Evolutionary conservation across 35 echinoderm and acorn worm species (phyloP).

Genomic region (Heliocidaris erythrogramma): DNA sequence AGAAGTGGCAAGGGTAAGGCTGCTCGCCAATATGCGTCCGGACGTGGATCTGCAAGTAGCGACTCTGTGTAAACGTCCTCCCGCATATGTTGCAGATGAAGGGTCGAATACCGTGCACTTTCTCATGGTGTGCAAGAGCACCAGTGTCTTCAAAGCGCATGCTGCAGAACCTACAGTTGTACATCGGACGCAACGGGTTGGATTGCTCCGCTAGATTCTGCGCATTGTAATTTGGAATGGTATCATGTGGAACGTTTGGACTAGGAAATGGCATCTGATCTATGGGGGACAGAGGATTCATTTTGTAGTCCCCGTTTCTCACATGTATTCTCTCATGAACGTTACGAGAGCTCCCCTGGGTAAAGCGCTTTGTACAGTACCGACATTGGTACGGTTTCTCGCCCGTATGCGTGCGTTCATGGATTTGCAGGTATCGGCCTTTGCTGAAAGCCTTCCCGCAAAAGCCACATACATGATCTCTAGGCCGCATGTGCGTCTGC

Average conservation of each 20-base stretch:
- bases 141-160: slow-evolving; percentile 54
- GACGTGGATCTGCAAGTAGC: slow-evolving; percentile 65
- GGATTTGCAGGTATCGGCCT: slow-evolving; percentile 39
- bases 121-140: slow-evolving; percentile 58
- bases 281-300: slow-evolving; percentile 9
- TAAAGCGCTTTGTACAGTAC: slow-evolving; percentile 48
- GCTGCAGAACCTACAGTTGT: slow-evolving; percentile 62
- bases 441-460: slow-evolving; percentile 50
- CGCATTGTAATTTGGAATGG: slow-evolving; percentile 30
- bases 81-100: slow-evolving; percentile 76
- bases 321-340: slow-evolving; percentile 53
- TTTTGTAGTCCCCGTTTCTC: slow-evolving; percentile 33
- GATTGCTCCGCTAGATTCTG: slow-evolving; percentile 34
- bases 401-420: slow-evolving; percentile 58
- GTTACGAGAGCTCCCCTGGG: slow-evolving; percentile 26
- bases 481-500: slow-evolving; percentile 27
- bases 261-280: background rate
- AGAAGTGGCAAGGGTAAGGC: slow-evolving; percentile 68
- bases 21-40: slow-evolving; percentile 72
- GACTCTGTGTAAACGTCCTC: slow-evolving; percentile 70
- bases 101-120: slow-evolving; percentile 69
- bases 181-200: background rate
- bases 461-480: slow-evolving; percentile 41
- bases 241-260: background rate
- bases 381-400: slow-evolving; percentile 66